Evolutionary conservation across 2,888 invertebrate species (phyloP).

Genomic region (Pyralis farinalis): DNA sequence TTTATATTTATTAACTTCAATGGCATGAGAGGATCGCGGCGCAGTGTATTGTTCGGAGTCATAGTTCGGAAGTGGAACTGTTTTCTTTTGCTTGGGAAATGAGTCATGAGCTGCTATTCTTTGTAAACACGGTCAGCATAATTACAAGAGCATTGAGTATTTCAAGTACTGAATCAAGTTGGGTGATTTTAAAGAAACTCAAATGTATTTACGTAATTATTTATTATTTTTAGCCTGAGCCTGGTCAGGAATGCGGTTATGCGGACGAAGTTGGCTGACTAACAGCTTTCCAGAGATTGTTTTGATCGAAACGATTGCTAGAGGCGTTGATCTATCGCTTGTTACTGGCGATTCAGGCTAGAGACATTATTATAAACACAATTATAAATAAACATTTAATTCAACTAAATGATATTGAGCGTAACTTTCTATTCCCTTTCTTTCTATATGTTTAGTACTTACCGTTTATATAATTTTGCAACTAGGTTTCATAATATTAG

Average conservation of each 20-base stretch:
- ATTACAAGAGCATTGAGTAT: neutral
- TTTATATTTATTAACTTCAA: neutral
- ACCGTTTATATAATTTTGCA: too few species aligned
- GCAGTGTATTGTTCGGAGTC: conserved; percentile 50
- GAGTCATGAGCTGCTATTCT: conserved; percentile 33
- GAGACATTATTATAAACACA: conserved; percentile 13
- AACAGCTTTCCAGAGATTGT: conserved; percentile 54
- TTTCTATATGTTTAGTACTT: too few species aligned
- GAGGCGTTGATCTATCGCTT: conserved; percentile 44
- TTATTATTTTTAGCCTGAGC: conserved; percentile 34
- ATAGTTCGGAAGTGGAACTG: conserved; percentile 48
- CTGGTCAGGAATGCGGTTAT: conserved; percentile 52
- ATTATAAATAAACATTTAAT: conserved; percentile 8
- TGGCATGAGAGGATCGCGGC: conserved; percentile 24
- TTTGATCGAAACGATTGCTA: conserved; percentile 44
- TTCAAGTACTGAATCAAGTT: conserved; percentile 12
- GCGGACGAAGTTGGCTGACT: conserved; percentile 40
- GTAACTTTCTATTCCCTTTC: too few species aligned
- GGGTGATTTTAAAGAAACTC: conserved; percentile 3
- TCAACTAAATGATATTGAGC: conserved; percentile 13
- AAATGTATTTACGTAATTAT: conserved; percentile 27
- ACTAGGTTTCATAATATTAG: too few species aligned
- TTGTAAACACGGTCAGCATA: conserved; percentile 23
- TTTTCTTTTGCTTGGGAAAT: conserved; percentile 70
- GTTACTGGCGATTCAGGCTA: conserved; percentile 35